phyloP scores from a whole-genome alignment of 53 echinoderm and acorn worm genomes.

The Patiria pectinifera region DNA sequence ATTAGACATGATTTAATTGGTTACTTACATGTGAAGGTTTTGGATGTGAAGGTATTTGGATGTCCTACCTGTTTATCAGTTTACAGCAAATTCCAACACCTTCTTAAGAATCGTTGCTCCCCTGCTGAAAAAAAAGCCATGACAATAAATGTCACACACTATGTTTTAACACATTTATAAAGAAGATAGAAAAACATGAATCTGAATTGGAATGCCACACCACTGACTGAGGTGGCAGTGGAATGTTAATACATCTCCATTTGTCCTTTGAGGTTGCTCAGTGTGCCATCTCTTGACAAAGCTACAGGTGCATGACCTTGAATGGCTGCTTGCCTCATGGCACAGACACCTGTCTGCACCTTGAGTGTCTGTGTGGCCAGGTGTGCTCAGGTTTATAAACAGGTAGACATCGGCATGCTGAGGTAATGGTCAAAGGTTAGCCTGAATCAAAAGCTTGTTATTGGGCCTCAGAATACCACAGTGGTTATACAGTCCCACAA shows the following conservation, averaged over 20 bases:
- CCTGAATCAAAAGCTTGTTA: background rate
- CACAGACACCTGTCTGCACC: conserved; percentile 35
- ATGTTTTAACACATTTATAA: background rate
- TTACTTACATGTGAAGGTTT: too few species aligned
- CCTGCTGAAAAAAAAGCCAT: too few species aligned
- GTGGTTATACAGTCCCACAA: background rate
- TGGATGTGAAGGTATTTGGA: too few species aligned
- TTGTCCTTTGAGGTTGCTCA: background rate
- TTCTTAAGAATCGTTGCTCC: too few species aligned
- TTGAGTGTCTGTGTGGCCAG: conserved; percentile 34
- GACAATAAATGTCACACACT: background rate
- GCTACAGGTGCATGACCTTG: conserved; percentile 40
- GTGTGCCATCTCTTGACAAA: background rate
- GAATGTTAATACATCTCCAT: background rate
- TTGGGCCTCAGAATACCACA: background rate
- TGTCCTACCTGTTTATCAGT: too few species aligned
- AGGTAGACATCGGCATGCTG: conserved; percentile 1
- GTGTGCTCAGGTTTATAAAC: conserved; percentile 18
- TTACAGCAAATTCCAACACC: too few species aligned
- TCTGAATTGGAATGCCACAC: background rate
- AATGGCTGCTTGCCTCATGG: background rate
- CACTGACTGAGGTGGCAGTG: conserved; percentile 9
- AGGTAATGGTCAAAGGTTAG: background rate
- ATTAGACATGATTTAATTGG: too few species aligned
- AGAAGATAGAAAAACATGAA: background rate